These are phyloP conservation scores for Trachurus trachurus DNA, from an alignment of 2,797 vertebrate genomes.

Conservation along the genomic window DNA sequence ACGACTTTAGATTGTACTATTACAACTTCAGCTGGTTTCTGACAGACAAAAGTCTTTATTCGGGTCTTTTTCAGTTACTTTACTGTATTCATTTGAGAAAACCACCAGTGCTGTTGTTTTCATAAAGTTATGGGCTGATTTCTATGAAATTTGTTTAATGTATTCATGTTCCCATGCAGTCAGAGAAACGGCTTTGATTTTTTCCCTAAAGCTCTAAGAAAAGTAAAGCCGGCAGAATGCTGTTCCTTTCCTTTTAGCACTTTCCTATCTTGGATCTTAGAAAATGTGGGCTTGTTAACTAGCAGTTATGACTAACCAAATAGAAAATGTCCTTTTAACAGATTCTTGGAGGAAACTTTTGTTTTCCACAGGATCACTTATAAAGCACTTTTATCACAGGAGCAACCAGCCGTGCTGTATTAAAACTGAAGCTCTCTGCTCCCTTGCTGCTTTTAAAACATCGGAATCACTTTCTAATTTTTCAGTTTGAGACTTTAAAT, in stretches of 20 bases:
- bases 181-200: constrained; percentile 1
- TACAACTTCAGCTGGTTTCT: not conserved
- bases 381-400: constrained; percentile 34
- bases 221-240: not conserved
- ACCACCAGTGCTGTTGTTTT: not conserved
- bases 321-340: constrained; percentile 31
- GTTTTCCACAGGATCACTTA: constrained; percentile 26
- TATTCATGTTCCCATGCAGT: constrained; percentile 15
- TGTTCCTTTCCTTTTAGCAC: constrained; percentile 3
- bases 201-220: not conserved
- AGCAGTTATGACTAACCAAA: constrained; percentile 27
- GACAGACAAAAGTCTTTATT: not conserved
- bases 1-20: not conserved
- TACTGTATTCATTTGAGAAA: constrained; percentile 4
- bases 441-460: constrained; percentile 28
- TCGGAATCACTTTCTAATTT: constrained; percentile 13
- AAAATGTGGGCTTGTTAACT: constrained; percentile 28
- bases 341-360: constrained; percentile 24
- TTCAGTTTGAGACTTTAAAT: constrained; percentile 24
- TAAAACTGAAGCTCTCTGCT: constrained; percentile 14
- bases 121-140: constrained; percentile 19
- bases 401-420: constrained; percentile 27
- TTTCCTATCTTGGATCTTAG: constrained; percentile 11
- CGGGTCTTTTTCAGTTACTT: not conserved
- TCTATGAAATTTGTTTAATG: not conserved